These are phyloP conservation scores for Mya arenaria DNA, from an alignment of 1,140 invertebrate genomes.

Conservation along the genomic window DNA sequence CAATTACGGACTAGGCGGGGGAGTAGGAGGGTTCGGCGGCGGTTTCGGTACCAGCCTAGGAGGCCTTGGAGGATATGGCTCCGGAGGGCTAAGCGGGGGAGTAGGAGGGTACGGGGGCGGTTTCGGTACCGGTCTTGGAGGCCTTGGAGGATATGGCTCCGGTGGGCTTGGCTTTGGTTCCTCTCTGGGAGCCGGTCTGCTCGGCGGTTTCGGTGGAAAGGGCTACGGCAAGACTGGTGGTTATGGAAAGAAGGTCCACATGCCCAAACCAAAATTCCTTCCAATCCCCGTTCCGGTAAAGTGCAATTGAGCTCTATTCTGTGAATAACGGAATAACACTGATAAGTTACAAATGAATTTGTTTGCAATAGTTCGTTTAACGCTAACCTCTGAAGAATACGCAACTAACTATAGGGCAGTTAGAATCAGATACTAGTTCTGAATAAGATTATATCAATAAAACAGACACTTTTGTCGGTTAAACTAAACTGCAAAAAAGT, in stretches of 20 bases:
- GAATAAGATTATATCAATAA: too few relatives aligned
- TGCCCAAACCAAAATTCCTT: constrained; percentile 5
- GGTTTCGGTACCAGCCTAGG: neutral
- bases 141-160: neutral
- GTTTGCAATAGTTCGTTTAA: too few relatives aligned
- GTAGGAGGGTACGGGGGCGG: neutral
- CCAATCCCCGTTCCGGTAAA: too few relatives aligned
- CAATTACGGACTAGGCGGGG: neutral
- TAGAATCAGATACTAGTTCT: too few relatives aligned
- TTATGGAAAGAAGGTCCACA: too few relatives aligned
- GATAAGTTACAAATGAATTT: too few relatives aligned
- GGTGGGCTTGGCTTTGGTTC: neutral
- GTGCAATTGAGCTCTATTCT: too few relatives aligned
- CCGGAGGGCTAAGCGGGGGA: neutral
- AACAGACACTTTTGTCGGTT: too few relatives aligned
- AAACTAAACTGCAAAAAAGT: too few relatives aligned
- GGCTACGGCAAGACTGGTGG: neutral
- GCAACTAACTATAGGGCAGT: too few relatives aligned
- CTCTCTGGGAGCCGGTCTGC: neutral
- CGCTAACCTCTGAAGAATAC: too few relatives aligned
- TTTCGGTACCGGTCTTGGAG: neutral
- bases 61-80: neutral
- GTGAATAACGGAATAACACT: too few relatives aligned
- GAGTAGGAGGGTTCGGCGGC: neutral
- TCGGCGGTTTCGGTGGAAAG: neutral